Percentiles rank a stretch among this genome's conserved stretches.
These are phyloP conservation scores for Andrena chrysosceles DNA, from an alignment of 2,888 invertebrate genomes.

Conservation along the genomic window DNA sequence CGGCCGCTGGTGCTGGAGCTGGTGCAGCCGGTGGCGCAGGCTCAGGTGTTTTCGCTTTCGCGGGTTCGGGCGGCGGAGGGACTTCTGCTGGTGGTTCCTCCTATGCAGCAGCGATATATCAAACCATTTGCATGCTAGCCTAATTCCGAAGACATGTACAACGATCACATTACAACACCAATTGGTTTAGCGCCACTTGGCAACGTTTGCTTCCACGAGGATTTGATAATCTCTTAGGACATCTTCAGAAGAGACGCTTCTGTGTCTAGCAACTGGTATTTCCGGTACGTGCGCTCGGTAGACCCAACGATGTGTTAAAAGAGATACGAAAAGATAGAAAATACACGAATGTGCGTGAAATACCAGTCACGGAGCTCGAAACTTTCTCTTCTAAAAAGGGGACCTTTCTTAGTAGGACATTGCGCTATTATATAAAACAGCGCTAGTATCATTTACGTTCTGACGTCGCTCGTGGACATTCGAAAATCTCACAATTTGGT, in stretches of 20 bases:
- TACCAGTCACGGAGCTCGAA: neutral
- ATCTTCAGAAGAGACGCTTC: no score
- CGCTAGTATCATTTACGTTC: constrained; percentile 26
- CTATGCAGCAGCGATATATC: neutral
- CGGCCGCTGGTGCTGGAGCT: constrained; percentile 68
- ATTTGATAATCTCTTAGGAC: neutral
- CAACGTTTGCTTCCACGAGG: neutral
- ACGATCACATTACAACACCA: neutral
- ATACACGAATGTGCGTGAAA: neutral
- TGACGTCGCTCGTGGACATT: neutral
- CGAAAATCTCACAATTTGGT: neutral
- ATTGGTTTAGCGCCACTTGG: neutral
- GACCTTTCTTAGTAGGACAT: neutral
- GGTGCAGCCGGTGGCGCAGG: constrained; percentile 73
- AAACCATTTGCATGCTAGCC: neutral
- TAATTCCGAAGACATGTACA: neutral
- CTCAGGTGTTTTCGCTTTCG: constrained; percentile 66
- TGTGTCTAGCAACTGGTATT: neutral
- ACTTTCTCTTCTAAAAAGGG: no score
- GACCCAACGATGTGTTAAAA: neutral
- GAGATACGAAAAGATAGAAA: no score
- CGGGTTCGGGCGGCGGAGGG: constrained; percentile 55
- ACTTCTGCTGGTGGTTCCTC: constrained; percentile 43
- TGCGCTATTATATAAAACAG: neutral
- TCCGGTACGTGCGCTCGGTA: neutral